Conservation (phyloP, 2,113 vertebrate species). For the Laticauda colubrina region DNA sequence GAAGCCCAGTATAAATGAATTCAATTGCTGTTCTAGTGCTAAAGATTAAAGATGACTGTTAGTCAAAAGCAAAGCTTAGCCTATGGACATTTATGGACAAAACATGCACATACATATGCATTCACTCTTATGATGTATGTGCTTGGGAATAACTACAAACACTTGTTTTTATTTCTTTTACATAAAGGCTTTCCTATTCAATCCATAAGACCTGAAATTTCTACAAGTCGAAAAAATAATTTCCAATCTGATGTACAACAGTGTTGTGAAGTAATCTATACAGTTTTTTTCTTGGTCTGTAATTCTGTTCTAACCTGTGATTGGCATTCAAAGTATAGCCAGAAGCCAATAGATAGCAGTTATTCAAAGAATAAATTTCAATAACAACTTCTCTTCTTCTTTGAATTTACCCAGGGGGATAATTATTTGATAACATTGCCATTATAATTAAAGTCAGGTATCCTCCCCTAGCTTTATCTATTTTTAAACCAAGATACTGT, state of each 20-base stretch:
- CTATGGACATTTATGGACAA: not conserved
- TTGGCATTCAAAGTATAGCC: not conserved
- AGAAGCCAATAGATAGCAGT: not conserved
- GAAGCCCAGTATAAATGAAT: not conserved
- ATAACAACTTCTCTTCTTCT: not conserved
- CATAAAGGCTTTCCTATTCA: not conserved
- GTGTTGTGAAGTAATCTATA: not conserved
- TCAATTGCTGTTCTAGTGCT: not conserved
- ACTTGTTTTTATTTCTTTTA: not conserved
- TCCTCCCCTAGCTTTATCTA: too few relatives aligned
- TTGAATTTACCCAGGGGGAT: conserved; percentile 16
- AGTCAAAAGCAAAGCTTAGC: not conserved
- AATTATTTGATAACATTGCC: conserved; percentile 22
- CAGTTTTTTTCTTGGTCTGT: not conserved
- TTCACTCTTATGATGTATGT: not conserved
- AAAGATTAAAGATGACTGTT: not conserved
- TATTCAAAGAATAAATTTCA: not conserved
- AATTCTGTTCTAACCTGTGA: not conserved
- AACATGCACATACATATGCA: not conserved
- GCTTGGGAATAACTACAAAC: not conserved
- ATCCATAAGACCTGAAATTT: not conserved
- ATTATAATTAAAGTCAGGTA: conserved; percentile 6
- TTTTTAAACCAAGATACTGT: too few relatives aligned
- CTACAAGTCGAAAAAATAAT: not conserved
- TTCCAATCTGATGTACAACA: not conserved